These are phyloP conservation scores for Myiozetetes cayanensis DNA, from an alignment of 2,113 vertebrate genomes.

Conservation along the genomic window DNA sequence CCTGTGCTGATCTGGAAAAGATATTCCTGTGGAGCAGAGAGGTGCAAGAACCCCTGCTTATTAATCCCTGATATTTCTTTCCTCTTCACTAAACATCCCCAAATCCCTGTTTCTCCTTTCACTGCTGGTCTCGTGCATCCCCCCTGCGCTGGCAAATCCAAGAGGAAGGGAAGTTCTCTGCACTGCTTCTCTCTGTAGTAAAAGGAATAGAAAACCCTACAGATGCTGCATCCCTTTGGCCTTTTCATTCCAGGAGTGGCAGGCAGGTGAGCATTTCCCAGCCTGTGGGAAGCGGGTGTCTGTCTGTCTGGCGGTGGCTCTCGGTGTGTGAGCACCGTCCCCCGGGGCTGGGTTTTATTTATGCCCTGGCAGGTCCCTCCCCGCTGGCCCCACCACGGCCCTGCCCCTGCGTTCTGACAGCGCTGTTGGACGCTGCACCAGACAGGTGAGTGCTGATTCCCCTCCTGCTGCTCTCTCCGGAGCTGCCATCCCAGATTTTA, in stretches of 20 bases:
- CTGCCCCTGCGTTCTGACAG: background rate
- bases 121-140: background rate
- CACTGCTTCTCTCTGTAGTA: background rate
- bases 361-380: background rate
- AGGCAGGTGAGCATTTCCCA: background rate
- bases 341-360: background rate
- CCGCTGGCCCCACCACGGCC: background rate
- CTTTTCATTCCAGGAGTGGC: background rate
- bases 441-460: background rate
- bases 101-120: background rate
- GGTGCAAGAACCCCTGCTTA: background rate
- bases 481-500: background rate
- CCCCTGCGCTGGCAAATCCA: accelerated
- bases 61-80: background rate
- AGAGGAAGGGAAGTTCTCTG: background rate
- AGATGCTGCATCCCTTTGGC: background rate
- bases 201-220: background rate
- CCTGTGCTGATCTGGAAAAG: background rate
- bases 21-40: background rate
- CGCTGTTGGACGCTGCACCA: accelerated
- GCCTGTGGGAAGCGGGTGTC: background rate
- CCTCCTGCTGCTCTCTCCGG: background rate
- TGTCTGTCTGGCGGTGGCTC: accelerated
- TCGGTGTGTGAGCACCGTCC: background rate
- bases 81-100: background rate